Conservation (phyloP, 2,113 vertebrate species). For the Tretioscincus oriximinensis region DNA sequence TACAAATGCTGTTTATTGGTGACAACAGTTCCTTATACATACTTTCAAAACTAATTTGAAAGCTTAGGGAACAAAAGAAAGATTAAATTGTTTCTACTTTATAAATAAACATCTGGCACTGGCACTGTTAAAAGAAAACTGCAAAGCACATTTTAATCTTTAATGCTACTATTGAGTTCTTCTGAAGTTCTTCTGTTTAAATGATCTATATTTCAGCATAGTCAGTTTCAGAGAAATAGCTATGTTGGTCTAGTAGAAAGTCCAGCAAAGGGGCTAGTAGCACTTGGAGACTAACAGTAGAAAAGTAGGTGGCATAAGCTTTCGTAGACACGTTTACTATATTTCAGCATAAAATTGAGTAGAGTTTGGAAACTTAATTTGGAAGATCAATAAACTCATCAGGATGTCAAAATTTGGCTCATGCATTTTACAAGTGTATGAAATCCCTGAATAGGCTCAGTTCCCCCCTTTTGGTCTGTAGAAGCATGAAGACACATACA, state of each 20-base stretch:
- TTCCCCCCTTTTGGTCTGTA: neutral
- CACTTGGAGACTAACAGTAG: no score
- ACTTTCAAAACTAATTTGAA: constrained; percentile 21
- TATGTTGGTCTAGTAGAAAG: no score
- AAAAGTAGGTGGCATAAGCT: no score
- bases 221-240: no score
- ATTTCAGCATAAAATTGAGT: neutral
- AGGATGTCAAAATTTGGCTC: no score
- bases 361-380: no score
- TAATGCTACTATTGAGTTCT: no score
- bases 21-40: constrained; percentile 3
- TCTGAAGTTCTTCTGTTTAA: rapidly evolving
- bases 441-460: no score
- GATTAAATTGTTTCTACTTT: neutral
- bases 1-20: neutral
- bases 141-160: neutral
- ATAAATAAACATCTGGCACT: constrained; percentile 16
- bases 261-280: no score
- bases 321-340: no score
- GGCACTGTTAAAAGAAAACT: neutral
- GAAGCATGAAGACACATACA: neutral
- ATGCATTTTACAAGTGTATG: no score
- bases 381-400: no score
- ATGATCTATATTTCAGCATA: constrained; percentile 11
- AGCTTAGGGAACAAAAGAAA: constrained; percentile 10